A percentile compares a stretch with the other conserved stretches of the same genome.
These are phyloP conservation scores for Nannoperca australis DNA, from an alignment of 2,797 vertebrate genomes.

Conservation along the genomic window DNA sequence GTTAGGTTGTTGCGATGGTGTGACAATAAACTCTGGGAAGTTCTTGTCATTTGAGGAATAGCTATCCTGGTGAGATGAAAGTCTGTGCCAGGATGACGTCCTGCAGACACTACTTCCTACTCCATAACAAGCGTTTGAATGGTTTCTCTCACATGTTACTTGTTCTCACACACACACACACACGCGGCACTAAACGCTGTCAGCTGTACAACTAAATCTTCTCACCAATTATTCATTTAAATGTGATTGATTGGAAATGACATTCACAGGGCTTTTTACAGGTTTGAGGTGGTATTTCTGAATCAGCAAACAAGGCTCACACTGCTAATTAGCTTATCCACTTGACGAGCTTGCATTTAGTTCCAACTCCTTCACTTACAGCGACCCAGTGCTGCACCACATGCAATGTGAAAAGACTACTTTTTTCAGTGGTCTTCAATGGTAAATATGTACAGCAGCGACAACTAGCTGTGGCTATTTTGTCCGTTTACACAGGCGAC, in stretches of 20 bases:
- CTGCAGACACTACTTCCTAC: conserved; percentile 18
- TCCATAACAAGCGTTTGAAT: conserved; percentile 7
- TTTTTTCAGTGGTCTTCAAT: conserved; percentile 15
- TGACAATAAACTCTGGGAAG: background rate
- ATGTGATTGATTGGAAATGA: background rate
- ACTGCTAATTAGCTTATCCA: conserved; percentile 50
- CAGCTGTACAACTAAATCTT: conserved; percentile 5
- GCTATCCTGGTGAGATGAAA: conserved; percentile 23
- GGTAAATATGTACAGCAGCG: background rate
- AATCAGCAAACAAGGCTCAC: conserved; percentile 13
- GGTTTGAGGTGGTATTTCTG: conserved; percentile 13
- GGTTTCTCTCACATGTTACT: conserved; percentile 9
- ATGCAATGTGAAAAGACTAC: background rate
- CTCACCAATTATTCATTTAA: background rate
- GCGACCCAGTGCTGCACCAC: conserved; percentile 25
- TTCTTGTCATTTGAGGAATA: conserved; percentile 26
- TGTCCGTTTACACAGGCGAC: background rate
- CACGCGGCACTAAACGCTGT: background rate
- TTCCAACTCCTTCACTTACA: conserved; percentile 22
- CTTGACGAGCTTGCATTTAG: conserved; percentile 40
- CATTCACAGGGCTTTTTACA: conserved; percentile 2
- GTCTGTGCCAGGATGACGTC: conserved; percentile 6
- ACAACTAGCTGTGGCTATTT: conserved; percentile 20
- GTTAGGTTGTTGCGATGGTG: conserved; percentile 1
- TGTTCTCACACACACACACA: background rate